Evolutionary conservation across 2,113 vertebrate species (phyloP).

Genomic region (Chinchilla lanigera): DNA sequence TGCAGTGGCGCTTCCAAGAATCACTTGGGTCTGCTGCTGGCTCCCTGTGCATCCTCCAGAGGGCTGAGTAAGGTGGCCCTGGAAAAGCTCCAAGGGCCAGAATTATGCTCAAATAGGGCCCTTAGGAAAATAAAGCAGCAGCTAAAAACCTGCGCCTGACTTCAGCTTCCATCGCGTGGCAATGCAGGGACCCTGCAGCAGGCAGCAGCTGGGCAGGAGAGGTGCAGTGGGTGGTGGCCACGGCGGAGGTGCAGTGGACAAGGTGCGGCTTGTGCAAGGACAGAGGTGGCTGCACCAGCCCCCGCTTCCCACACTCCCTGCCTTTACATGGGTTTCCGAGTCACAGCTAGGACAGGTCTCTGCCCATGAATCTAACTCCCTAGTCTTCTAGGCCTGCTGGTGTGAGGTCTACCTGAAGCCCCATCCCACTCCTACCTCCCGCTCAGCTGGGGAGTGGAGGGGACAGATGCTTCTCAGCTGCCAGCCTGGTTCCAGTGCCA

Average conservation of each 20-base stretch:
- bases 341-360: neutral
- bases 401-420: neutral
- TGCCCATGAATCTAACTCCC: neutral
- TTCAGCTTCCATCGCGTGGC: neutral
- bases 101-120: neutral
- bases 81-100: neutral
- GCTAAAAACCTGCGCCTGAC: neutral
- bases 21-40: neutral
- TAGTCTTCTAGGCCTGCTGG: neutral
- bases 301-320: neutral
- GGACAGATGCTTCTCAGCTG: neutral
- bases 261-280: neutral
- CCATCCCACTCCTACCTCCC: neutral
- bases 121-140: neutral
- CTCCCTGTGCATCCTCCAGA: neutral
- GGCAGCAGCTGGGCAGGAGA: neutral
- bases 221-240: neutral
- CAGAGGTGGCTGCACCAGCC: accelerated
- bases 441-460: neutral
- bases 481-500: accelerated
- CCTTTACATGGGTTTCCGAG: neutral
- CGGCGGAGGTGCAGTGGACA: accelerated
- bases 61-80: neutral
- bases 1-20: accelerated
- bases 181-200: neutral